phyloP scores from a whole-genome alignment of 2,797 vertebrate genomes.

The Malurus splendens region DNA sequence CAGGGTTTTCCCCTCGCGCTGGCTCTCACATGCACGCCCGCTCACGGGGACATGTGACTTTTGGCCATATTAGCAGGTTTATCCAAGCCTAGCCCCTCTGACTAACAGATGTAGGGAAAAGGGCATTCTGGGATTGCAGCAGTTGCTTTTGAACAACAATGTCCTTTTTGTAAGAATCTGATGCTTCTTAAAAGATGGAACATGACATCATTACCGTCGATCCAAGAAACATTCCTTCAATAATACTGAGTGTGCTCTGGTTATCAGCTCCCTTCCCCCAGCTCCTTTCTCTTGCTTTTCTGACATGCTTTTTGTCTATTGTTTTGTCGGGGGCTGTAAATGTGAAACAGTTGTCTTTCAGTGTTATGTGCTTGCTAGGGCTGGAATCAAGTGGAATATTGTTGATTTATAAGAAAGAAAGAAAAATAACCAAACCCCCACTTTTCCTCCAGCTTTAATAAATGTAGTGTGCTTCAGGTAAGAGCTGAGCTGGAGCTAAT shows the following conservation, averaged over 20 bases:
- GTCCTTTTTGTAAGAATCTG: conserved; percentile 71
- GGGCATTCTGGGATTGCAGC: conserved; percentile 65
- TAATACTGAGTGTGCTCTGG: conserved; percentile 62
- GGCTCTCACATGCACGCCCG: not conserved
- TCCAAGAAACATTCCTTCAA: conserved; percentile 69
- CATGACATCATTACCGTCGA: conserved; percentile 68
- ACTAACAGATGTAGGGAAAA: conserved; percentile 65
- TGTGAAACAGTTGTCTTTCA: conserved; percentile 56
- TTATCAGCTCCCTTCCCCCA: conserved; percentile 60
- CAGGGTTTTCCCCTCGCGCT: not conserved
- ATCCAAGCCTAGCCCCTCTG: conserved; percentile 45
- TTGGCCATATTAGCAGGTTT: conserved; percentile 52
- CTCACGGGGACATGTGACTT: conserved; percentile 15
- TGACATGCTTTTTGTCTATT: conserved; percentile 66
- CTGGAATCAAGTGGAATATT: conserved; percentile 52
- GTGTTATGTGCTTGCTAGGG: conserved; percentile 28
- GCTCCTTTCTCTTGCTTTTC: conserved; percentile 41
- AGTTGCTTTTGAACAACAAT: conserved; percentile 69
- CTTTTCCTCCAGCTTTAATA: conserved; percentile 15
- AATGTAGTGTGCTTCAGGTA: conserved; percentile 24
- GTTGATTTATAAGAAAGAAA: conserved; percentile 29
- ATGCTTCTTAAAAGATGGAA: conserved; percentile 72
- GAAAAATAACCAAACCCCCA: not conserved
- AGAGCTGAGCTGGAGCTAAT: not conserved
- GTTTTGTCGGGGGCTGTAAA: conserved; percentile 48